Evolutionary conservation across 2,113 vertebrate species (phyloP), one percentile per base, ranked within the genome.

Genomic region (Ameiurus melas): DNA sequence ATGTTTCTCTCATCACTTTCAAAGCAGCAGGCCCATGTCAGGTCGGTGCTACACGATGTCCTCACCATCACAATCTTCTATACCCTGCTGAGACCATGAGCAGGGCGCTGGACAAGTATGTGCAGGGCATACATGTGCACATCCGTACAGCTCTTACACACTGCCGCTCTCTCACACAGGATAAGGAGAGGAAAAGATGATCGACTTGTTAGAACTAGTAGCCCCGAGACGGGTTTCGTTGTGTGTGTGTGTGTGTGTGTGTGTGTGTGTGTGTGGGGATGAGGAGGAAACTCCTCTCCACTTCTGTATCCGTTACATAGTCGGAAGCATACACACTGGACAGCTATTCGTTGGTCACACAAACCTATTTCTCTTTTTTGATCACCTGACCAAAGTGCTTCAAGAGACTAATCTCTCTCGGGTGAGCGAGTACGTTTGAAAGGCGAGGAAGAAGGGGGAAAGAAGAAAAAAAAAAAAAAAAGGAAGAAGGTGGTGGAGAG

Each of bases 21-120:
- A 89, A 91, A 91, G 91, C 83, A 79, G 83, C 83, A 80, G 55
- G 90, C 82, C 83, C 85, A 86, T 88, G 85, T 90, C 89, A 90
- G 91, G 90, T 91, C 90, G 90, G 88, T 87, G 87, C 89, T 90
- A 84, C 90, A 88, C 84, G 77, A 90, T 88, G 83, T 89, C 84
- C 86, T 86, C 84, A 70, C 86, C 20, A 87, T 91, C 89, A 27
- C 87, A 90, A 90, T 89, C 85, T 86, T 60, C 71, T 53, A 39
- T 83, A 84, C 70, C 87, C 87, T 86, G 91, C 91, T 88, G 91
- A 73, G 86, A 90, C 57, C 87, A 86, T 81, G 81, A 89, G 87
- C 83, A 75, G 57, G 57, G 66, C 55, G 64, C 70, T 89, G 89
- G 90, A 88, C 83, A 86, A 86, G 86, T 87, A 85, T 84, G 88